Conservation (phyloP, 2,888 invertebrate genomes). For the Sphaeridia pumilis region DNA sequence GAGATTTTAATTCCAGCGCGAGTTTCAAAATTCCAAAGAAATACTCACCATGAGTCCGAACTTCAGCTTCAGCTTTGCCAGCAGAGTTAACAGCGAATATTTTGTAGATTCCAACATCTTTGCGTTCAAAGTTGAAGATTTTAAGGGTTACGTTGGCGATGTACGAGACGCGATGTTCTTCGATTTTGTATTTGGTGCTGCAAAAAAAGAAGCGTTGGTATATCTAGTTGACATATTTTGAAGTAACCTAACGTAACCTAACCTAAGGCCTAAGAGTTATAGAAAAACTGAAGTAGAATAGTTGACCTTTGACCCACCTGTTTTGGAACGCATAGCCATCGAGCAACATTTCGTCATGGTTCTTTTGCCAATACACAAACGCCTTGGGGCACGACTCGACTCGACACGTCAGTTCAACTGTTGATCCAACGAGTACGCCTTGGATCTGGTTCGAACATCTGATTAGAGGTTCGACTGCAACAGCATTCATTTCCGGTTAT, state of each 20-base stretch:
- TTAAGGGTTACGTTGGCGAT: slow-evolving; percentile 62
- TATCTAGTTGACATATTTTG: not conserved
- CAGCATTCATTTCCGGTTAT: slow-evolving; percentile 23
- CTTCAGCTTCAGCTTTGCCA: slow-evolving; percentile 62
- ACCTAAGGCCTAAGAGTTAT: no score
- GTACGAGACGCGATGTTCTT: slow-evolving; percentile 59
- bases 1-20: no score
- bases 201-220: slow-evolving; percentile 12
- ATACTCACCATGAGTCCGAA: slow-evolving; percentile 58
- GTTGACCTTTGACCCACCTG: slow-evolving; percentile 21
- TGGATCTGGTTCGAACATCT: slow-evolving; percentile 79
- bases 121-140: slow-evolving; percentile 48
- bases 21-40: no score
- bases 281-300: no score
- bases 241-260: not conserved
- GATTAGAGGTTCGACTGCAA: slow-evolving; percentile 71
- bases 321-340: slow-evolving; percentile 54
- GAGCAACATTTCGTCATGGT: slow-evolving; percentile 63
- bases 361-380: slow-evolving; percentile 69
- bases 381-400: slow-evolving; percentile 73
- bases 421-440: slow-evolving; percentile 72
- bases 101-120: slow-evolving; percentile 52
- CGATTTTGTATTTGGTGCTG: slow-evolving; percentile 62
- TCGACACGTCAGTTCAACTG: slow-evolving; percentile 73
- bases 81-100: slow-evolving; percentile 59